Base-by-base conservation (phyloP, 1,140 invertebrate genomes). In the Panulirus ornatus region DNA sequence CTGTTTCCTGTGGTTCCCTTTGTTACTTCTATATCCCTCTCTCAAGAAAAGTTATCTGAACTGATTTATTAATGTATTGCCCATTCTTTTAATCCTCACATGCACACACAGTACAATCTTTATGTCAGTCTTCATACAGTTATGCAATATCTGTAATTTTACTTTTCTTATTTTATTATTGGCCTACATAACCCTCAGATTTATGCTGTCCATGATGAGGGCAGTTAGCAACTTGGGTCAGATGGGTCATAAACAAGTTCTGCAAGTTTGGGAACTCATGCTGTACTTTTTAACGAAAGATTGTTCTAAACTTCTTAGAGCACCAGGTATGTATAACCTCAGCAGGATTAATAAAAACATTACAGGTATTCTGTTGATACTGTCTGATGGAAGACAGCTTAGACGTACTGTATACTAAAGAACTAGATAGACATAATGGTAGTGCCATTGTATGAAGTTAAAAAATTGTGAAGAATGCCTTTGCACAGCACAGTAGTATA, bases 261-360 rank as follows among this genome's bases (percentile, higher is more conserved):
- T 79, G 75, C 85, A 30, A 9, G 36, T 88, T 14, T 88, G 85
- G 85, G 81, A 81, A 34, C 9, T 34, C n/a, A 27, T 78, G 11
- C 38, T 79, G 3, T 27, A n/a, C n/a, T 70, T 79, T 54, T 34
- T 81, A 36, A 81, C 54, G 16, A 70, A 79, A 38, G 63, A 47
- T 42, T 44, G 76, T 34, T 1, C 85, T 6, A n/a, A 2, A 14
- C 34, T 79, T 34, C 14, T 81, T 2, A 42, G 81, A 14, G 47
- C 30, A 19, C 40, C 51, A 81, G 54, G 85, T 88, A 58, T 30
- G 58, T 66, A 8, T 22, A 19, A 58, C 14, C 1, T 58, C 5
- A 19, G n/a, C 54, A n/a, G n/a, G n/a, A 58, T 58, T 58, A 58
- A 58, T n/a, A 58, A 14, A 58, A 19, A 22, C 11, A 58, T 58